Base-by-base conservation (phyloP, 53 echinoderm and acorn worm species). In the Luidia sarsii region DNA sequence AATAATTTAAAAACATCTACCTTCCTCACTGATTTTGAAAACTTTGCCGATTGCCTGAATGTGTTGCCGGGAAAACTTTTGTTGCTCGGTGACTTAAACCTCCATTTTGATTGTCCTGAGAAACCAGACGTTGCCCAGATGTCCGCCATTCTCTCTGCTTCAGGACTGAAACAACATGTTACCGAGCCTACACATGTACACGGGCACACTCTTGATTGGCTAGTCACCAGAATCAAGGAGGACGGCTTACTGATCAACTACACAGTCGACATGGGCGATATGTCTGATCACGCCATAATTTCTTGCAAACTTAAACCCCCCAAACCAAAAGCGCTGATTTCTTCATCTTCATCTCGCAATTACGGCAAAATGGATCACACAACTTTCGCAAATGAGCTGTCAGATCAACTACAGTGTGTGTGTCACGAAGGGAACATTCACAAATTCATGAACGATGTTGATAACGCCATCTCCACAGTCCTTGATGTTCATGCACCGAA, bases 281-380 rank as follows among this genome's bases (percentile, higher is more conserved):
- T 70, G 6, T 69, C 69, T 16, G 69, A 69, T 31, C 69, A 50
- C 19, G 51, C 31, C 19, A 34, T 70, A n/a, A 51, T 70, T 46
- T 51, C 50, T 1, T 24, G 50, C 34, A 4, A 1, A n/a, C 51
- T 50, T 27, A 32, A 18, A 20, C 4, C 37, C 4, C 4, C 31
- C 9, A 70, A 49, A 7, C 52, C 51, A 31, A 15, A 1, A 51
- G 50, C 70, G 6, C 25, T 50, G 6, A 25, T 50, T n/a, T 18
- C 27, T 31, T 48, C 69, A 49, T 14, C 31, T 23, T 4, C 18
- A 11, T 28, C 9, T 7, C 51, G 33, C 1, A 49, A 69, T 1
- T 69, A 39, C 33, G 16, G 31, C 18, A 21, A 50, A 11, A 30
- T 49, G 7, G 50, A 69, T 33, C 51, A 69, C 11, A 50, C 48